Conservation (phyloP, 2,888 invertebrate genomes). For the Dexiosoma caninum region DNA sequence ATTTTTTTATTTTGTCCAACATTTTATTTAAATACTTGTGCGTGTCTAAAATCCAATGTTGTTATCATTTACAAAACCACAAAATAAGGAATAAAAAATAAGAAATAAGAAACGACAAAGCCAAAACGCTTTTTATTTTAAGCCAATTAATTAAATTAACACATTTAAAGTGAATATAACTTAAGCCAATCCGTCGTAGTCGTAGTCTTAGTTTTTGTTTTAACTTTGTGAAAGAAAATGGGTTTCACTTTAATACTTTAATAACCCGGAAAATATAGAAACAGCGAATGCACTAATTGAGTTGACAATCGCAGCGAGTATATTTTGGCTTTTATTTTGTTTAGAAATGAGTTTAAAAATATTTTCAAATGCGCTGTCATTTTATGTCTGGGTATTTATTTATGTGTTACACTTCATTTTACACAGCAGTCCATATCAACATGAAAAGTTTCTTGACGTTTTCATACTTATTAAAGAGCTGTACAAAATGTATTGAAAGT, state of each 20-base stretch:
- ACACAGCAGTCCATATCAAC: too few species aligned
- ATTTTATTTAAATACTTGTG: slow-evolving; percentile 48
- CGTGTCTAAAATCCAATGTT: slow-evolving; percentile 44
- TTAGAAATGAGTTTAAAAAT: too few species aligned
- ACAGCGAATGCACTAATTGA: slow-evolving; percentile 12
- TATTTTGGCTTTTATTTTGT: too few species aligned
- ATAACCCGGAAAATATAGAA: slow-evolving; percentile 49
- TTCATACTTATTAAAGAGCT: too few species aligned
- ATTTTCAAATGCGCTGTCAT: too few species aligned
- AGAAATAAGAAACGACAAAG: neutral
- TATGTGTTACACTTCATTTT: too few species aligned
- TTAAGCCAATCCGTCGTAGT: neutral
- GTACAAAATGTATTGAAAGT: too few species aligned
- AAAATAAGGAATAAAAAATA: neutral
- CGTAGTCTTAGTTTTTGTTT: neutral
- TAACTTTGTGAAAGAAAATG: neutral
- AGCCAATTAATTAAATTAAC: slow-evolving; percentile 51
- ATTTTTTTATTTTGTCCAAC: too few species aligned
- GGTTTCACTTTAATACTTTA: slow-evolving; percentile 31
- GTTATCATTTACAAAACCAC: slow-evolving; percentile 29
- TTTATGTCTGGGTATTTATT: too few species aligned
- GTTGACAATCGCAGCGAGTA: slow-evolving; percentile 30
- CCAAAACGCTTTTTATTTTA: slow-evolving; percentile 2
- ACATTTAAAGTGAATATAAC: slow-evolving; percentile 37
- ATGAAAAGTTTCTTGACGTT: too few species aligned